Percentiles rank a stretch among this genome's conserved stretches.
phyloP scores from a whole-genome alignment of 2,113 vertebrate genomes.

The Ciconia stormi region DNA sequence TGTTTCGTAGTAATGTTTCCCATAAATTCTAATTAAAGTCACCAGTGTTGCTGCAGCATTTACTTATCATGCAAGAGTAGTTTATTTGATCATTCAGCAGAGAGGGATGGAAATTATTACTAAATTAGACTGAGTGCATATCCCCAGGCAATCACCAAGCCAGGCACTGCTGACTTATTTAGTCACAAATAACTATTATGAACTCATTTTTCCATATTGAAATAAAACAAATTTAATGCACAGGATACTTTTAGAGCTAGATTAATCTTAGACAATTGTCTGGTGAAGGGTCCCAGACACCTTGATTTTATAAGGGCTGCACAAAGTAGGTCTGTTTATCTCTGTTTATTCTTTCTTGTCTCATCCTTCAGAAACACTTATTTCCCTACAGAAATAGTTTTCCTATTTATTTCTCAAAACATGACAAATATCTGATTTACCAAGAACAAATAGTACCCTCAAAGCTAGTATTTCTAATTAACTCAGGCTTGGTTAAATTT shows the following conservation, averaged over 20 bases:
- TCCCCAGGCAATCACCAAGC: constrained; percentile 34
- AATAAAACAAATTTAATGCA: neutral
- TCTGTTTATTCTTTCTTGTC: neutral
- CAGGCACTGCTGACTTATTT: neutral
- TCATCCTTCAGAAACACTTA: neutral
- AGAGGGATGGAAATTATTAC: constrained; percentile 37
- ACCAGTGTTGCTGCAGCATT: neutral
- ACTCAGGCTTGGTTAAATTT: neutral
- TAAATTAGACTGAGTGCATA: neutral
- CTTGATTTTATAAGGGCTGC: neutral
- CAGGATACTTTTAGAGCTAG: neutral
- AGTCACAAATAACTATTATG: constrained; percentile 5
- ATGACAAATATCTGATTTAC: neutral
- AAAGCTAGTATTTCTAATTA: neutral
- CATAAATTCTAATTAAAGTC: neutral
- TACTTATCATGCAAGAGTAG: neutral
- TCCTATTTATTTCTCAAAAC: neutral
- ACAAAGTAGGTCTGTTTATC: neutral
- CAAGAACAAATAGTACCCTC: neutral
- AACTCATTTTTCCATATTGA: constrained; percentile 8
- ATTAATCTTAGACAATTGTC: neutral
- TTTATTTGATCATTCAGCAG: constrained; percentile 33
- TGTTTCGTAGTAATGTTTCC: neutral
- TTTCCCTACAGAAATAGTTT: neutral
- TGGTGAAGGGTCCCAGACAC: neutral